phyloP scores from a whole-genome alignment of 2,888 invertebrate species.

The Perdita meconis region DNA sequence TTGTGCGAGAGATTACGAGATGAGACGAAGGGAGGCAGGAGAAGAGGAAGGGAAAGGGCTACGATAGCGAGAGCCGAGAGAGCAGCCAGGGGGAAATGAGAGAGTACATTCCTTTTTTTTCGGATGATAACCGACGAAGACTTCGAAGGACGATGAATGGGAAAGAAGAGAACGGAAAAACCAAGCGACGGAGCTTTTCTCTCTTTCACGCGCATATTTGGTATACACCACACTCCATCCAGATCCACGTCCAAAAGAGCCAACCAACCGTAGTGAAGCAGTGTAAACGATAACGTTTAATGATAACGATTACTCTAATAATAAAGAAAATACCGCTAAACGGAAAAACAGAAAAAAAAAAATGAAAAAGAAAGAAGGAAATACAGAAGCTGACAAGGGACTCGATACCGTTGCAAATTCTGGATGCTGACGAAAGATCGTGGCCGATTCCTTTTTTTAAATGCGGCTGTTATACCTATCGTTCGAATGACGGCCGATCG shows the following conservation, averaged over 20 bases:
- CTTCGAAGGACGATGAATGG: constrained; percentile 37
- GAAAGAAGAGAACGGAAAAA: constrained; percentile 16
- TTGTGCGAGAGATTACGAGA: constrained; percentile 43
- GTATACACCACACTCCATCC: constrained; percentile 83
- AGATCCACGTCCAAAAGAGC: constrained; percentile 82
- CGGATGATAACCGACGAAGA: not conserved
- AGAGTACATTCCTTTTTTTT: constrained; percentile 9
- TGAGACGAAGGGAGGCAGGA: constrained; percentile 13
- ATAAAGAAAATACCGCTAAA: constrained; percentile 47
- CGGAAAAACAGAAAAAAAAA: constrained; percentile 29
- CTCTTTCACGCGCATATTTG: constrained; percentile 72
- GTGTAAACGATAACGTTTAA: constrained; percentile 65
- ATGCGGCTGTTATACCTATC: not conserved
- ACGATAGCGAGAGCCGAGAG: not conserved
- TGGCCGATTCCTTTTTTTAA: no score
- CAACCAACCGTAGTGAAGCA: constrained; percentile 74
- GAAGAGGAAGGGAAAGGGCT: not conserved
- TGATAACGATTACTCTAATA: constrained; percentile 55
- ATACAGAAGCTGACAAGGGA: not conserved
- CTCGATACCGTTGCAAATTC: not conserved
- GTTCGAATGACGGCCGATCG: constrained; percentile 25
- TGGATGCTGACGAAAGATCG: constrained; percentile 5
- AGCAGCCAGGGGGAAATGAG: constrained; percentile 2
- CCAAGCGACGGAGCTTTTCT: constrained; percentile 70
- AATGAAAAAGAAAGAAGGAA: constrained; percentile 32